Percentiles rank a stretch among this genome's conserved stretches.
phyloP scores from a whole-genome alignment of 2,888 invertebrate species.

The Junonia oenone region DNA sequence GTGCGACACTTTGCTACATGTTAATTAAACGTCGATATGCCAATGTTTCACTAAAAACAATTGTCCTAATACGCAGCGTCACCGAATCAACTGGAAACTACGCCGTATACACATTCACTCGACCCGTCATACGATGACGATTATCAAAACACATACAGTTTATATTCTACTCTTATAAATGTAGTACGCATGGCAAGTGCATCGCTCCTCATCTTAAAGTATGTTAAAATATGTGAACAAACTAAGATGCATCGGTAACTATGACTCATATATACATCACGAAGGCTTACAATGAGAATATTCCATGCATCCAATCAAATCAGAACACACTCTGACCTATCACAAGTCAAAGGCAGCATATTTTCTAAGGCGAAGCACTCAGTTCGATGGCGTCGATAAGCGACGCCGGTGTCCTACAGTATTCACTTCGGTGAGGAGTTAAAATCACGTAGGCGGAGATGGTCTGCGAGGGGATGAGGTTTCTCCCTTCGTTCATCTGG shows the following conservation, averaged over 20 bases:
- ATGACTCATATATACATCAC: slow-evolving; percentile 48
- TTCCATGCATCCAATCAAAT: slow-evolving; percentile 48
- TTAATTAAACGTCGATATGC: slow-evolving; percentile 21
- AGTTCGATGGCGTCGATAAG: slow-evolving; percentile 42
- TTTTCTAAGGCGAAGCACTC: slow-evolving; percentile 52
- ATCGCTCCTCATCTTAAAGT: slow-evolving; percentile 24
- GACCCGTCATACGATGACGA: slow-evolving; percentile 26
- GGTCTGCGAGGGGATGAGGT: slow-evolving; percentile 56
- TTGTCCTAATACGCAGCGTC: slow-evolving; percentile 26
- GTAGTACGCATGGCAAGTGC: slow-evolving; percentile 27
- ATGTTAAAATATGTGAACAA: slow-evolving; percentile 17
- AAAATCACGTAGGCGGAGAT: slow-evolving; percentile 57
- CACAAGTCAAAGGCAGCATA: slow-evolving; percentile 47
- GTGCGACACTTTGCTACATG: slow-evolving; percentile 24
- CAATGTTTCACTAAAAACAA: slow-evolving; percentile 23
- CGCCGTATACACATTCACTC: slow-evolving; percentile 36
- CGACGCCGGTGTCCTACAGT: slow-evolving; percentile 25
- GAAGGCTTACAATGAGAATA: slow-evolving; percentile 43
- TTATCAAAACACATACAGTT: slow-evolving; percentile 29
- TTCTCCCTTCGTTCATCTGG: slow-evolving; percentile 52
- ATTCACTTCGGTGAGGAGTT: slow-evolving; percentile 60
- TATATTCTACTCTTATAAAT: slow-evolving; percentile 29
- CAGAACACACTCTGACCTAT: slow-evolving; percentile 48
- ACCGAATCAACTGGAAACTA: slow-evolving; percentile 25
- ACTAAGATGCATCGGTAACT: slow-evolving; percentile 24